Evolutionary conservation across 2,797 vertebrate genomes (phyloP).

Genomic region (Lithobates pipiens): DNA sequence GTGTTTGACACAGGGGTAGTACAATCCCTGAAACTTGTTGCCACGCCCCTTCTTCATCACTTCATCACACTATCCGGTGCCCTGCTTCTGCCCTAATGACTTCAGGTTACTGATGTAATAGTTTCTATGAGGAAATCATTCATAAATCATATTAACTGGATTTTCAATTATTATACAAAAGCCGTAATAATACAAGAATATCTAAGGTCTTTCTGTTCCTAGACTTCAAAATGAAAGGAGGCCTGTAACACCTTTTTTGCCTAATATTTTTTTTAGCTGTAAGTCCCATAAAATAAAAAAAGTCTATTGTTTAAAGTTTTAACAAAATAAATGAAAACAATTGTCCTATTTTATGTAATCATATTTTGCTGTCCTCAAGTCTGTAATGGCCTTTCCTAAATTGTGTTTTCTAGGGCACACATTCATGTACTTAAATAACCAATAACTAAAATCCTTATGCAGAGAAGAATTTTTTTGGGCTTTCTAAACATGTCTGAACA

Average conservation of each 20-base stretch:
- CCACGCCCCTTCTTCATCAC: too few species aligned
- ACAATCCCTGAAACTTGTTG: too few species aligned
- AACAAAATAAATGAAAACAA: constrained; percentile 29
- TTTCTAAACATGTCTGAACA: constrained; percentile 61
- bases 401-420: constrained; percentile 40
- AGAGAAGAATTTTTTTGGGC: constrained; percentile 40
- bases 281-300: neutral
- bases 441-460: neutral
- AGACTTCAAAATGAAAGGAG: constrained; percentile 59
- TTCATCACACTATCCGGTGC: too few species aligned
- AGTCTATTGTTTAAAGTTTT: too few species aligned
- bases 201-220: constrained; percentile 71
- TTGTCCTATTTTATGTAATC: constrained; percentile 10
- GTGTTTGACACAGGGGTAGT: too few species aligned
- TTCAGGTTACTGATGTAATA: constrained; percentile 65
- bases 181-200: constrained; percentile 70
- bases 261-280: neutral
- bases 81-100: too few species aligned
- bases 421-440: constrained; percentile 50
- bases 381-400: constrained; percentile 52
- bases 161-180: constrained; percentile 70
- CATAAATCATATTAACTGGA: constrained; percentile 75
- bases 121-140: constrained; percentile 70
- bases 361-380: constrained; percentile 54
- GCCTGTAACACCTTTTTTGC: constrained; percentile 65